phyloP scores from a whole-genome alignment of 2,888 invertebrate genomes.

The Homarus gammarus region DNA sequence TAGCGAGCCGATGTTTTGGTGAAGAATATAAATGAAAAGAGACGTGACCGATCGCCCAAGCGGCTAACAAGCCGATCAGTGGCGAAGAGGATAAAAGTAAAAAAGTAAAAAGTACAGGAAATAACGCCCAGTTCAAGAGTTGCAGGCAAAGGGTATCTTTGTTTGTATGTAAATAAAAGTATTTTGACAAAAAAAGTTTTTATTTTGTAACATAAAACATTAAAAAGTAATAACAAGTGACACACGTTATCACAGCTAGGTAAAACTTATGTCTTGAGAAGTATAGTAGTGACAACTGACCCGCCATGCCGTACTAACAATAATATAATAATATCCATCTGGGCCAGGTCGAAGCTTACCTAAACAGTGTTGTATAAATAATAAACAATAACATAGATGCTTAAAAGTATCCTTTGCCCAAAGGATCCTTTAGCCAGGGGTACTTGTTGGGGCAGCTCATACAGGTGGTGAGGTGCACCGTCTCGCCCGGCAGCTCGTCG shows the following conservation, averaged over 20 bases:
- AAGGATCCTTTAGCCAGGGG: slow-evolving; percentile 96
- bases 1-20: too few relatives aligned
- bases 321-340: neutral
- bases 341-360: slow-evolving; percentile 43
- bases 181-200: slow-evolving; percentile 49
- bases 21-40: too few relatives aligned
- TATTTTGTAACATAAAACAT: slow-evolving; percentile 70
- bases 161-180: neutral
- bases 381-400: slow-evolving; percentile 62
- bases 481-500: slow-evolving; percentile 96
- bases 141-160: too few relatives aligned
- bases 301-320: neutral
- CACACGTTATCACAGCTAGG: slow-evolving; percentile 64
- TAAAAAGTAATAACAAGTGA: slow-evolving; percentile 64
- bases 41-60: too few relatives aligned
- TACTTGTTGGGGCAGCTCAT: slow-evolving; percentile 95
- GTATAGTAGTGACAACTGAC: neutral
- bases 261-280: slow-evolving; percentile 38
- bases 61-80: too few relatives aligned
- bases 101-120: too few relatives aligned
- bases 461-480: slow-evolving; percentile 95
- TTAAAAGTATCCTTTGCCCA: slow-evolving; percentile 93
- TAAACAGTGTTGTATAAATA: slow-evolving; percentile 64
- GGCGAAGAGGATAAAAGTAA: too few relatives aligned
- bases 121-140: too few relatives aligned